These are phyloP conservation scores for Achroia grisella DNA, from an alignment of 1,140 invertebrate species.

Conservation along the genomic window DNA sequence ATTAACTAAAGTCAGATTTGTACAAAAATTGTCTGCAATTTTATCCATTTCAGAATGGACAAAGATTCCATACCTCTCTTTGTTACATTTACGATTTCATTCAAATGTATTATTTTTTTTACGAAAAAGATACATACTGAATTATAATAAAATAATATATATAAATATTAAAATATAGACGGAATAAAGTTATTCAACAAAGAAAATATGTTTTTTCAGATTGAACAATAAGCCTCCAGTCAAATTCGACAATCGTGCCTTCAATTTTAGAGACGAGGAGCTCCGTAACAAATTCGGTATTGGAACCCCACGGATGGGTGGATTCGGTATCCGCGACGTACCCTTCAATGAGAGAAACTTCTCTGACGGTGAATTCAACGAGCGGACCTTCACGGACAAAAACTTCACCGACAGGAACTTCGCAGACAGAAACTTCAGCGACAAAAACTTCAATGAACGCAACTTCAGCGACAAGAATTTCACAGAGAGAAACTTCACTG, in stretches of 20 bases:
- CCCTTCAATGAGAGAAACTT: conserved; percentile 55
- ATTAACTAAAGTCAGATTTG: too few relatives aligned
- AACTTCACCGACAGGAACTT: conserved; percentile 44
- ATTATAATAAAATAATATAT: too few relatives aligned
- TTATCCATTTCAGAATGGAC: too few relatives aligned
- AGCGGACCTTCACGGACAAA: conserved; percentile 40
- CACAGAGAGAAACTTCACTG: conserved; percentile 37
- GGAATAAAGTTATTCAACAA: too few relatives aligned
- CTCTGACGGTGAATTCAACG: conserved; percentile 46
- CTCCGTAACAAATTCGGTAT: conserved; percentile 54
- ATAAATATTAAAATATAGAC: too few relatives aligned
- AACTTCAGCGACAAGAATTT: conserved; percentile 52
- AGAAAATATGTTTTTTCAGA: conserved; percentile 22
- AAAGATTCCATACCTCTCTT: too few relatives aligned
- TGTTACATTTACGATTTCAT: too few relatives aligned
- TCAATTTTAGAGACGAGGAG: conserved; percentile 58
- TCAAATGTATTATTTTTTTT: too few relatives aligned
- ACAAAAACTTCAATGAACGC: conserved; percentile 58
- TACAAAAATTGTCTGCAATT: too few relatives aligned
- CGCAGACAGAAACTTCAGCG: conserved; percentile 54
- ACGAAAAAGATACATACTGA: too few relatives aligned
- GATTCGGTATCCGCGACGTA: conserved; percentile 56
- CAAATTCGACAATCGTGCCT: conserved; percentile 55
- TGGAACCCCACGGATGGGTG: conserved; percentile 58
- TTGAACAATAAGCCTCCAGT: conserved; percentile 34